phyloP scores from a whole-genome alignment of 2,888 invertebrate species.

The Bhutanitis thaidina region DNA sequence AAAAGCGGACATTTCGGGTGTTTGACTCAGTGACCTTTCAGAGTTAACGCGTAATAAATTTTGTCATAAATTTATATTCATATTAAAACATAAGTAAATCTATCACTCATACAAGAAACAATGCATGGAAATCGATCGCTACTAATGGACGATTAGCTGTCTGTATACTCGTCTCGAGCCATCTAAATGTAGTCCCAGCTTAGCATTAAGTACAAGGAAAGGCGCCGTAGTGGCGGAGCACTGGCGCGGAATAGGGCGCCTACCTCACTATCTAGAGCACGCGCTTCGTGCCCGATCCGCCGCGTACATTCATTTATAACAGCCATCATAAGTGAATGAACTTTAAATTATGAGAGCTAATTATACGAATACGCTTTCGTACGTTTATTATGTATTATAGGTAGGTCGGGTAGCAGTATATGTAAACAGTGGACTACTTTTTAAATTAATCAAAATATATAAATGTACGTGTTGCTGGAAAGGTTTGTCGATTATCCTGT shows the following conservation, averaged over 20 bases:
- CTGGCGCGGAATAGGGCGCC: constrained; percentile 19
- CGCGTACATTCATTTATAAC: constrained; percentile 2
- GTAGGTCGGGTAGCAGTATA: too few species aligned
- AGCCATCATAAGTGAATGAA: constrained; percentile 2
- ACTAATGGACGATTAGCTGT: neutral
- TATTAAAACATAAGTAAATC: too few species aligned
- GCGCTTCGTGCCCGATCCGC: constrained; percentile 1
- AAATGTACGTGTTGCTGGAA: too few species aligned
- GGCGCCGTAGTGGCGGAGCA: constrained; percentile 15
- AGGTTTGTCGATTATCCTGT: too few species aligned
- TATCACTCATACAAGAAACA: neutral
- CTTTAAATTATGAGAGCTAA: constrained; percentile 1
- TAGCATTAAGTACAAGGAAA: constrained; percentile 8
- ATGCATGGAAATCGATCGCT: neutral
- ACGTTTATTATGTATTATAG: neutral
- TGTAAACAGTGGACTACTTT: too few species aligned
- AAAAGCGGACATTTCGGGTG: too few species aligned
- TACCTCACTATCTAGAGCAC: constrained; percentile 18
- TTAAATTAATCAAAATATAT: too few species aligned
- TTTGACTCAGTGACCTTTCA: too few species aligned
- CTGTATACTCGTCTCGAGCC: neutral
- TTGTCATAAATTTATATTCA: too few species aligned
- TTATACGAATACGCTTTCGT: neutral
- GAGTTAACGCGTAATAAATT: too few species aligned
- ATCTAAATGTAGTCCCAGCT: constrained; percentile 8